Percentiles rank a stretch among this genome's conserved stretches.
These are phyloP conservation scores for Cryptoprocta ferox DNA, from an alignment of 2,797 vertebrate species.

Conservation along the genomic window DNA sequence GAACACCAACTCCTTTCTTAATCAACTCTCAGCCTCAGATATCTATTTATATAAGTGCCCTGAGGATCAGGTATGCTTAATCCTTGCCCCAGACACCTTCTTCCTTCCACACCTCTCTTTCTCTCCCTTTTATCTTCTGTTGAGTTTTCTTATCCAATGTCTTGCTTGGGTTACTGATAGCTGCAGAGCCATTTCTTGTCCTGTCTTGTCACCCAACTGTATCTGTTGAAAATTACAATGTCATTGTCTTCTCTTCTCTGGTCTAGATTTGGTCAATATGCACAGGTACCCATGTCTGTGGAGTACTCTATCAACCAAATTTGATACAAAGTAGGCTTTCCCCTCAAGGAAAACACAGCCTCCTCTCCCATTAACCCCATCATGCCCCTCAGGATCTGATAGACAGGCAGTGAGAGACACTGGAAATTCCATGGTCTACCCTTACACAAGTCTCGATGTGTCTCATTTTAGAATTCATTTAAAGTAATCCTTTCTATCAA, in stretches of 20 bases:
- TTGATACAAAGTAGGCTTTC: not conserved
- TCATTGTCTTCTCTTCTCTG: not conserved
- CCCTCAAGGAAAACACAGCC: not conserved
- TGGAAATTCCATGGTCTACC: slow-evolving; percentile 11
- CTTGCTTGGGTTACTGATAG: not conserved
- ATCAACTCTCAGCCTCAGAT: not conserved
- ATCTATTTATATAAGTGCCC: not conserved
- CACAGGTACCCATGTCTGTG: not conserved
- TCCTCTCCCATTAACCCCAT: slow-evolving; percentile 18
- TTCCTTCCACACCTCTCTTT: not conserved
- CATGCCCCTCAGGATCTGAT: not conserved
- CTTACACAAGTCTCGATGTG: not conserved
- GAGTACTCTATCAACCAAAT: slow-evolving; percentile 1
- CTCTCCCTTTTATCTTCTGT: not conserved
- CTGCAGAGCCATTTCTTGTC: not conserved
- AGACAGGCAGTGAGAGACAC: not conserved
- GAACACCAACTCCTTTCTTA: not conserved
- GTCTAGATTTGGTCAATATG: slow-evolving; percentile 22
- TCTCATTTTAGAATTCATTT: slow-evolving; percentile 63
- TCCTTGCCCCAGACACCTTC: not conserved
- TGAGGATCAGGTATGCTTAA: not conserved
- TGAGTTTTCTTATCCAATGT: not conserved
- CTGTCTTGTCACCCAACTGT: not conserved
- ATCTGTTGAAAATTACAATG: not conserved
- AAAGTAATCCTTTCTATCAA: slow-evolving; percentile 70